Base-by-base conservation (phyloP, 1,140 invertebrate species). In the Camponotus vicinus region DNA sequence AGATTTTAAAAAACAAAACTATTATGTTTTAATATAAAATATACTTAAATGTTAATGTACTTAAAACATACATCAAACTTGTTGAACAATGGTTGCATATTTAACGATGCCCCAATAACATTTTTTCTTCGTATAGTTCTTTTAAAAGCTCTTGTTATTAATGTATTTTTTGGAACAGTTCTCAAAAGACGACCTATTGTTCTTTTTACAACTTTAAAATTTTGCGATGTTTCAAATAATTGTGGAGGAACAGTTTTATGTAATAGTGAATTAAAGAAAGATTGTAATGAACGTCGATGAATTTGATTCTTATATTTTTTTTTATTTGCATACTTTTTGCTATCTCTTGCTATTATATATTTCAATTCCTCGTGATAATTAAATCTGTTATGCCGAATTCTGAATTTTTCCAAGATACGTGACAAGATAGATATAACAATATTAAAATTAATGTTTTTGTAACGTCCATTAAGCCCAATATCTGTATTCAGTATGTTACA, bases 31-130 rank as follows among this genome's bases (percentile, higher is more conserved):
- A 77, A 49, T 13, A 32, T 42, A 15, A 49, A 70, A 32, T 21
- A 21, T 21, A 21, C 21, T 21, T 21, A 21, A 21, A 21, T 21
- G 21, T 21, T 21, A 21, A 21, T 21, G 21, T 21, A 21, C 21
- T 21, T 21, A 21, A 66, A 70, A 77, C 73, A 0, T 85, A 85
- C 82, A 78, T 85, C 82, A 57, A 64, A 42, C 15, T 61, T 69
- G 5, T 55, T 8, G 0, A 57, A 57, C 3, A 83, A 21, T 83
- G 40, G 40, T 63, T 21, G 11, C 0, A 83, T 34, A 5, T 49
- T 13, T 75, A 83, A 5, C 6, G 2, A 49, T 37, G 55, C 79
- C 0, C 27, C 52, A 71, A 2, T 61, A 3, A 9, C 55, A 15
- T 21, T 1, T 8, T 40, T 32, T 45, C 1, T 21, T 15, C 18